Conservation (phyloP, 2,888 invertebrate genomes). For the Lydus trimaculatus region DNA sequence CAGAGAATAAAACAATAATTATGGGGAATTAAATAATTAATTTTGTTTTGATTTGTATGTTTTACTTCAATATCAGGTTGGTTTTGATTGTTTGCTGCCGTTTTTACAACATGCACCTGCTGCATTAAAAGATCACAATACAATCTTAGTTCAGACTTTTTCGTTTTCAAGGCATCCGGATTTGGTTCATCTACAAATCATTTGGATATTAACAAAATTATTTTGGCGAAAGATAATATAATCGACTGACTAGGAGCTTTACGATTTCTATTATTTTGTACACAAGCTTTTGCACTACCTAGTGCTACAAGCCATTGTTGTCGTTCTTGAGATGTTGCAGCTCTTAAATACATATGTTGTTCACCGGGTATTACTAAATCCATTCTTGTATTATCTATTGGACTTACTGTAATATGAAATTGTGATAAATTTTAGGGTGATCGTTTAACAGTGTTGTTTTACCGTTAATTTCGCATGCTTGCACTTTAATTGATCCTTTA, state of each 20-base stretch:
- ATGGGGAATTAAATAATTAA: neutral
- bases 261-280: conserved; percentile 48
- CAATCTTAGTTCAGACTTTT: conserved; percentile 78
- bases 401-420: conserved; percentile 66
- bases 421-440: too few relatives aligned
- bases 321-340: conserved; percentile 78
- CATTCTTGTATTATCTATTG: conserved; percentile 74
- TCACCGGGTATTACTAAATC: conserved; percentile 84
- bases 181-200: conserved; percentile 62
- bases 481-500: conserved; percentile 83
- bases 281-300: conserved; percentile 77
- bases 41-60: too few relatives aligned
- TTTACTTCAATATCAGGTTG: conserved; percentile 69
- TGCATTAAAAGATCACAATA: conserved; percentile 87
- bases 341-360: conserved; percentile 80
- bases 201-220: too few relatives aligned
- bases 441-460: conserved; percentile 40
- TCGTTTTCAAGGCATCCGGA: conserved; percentile 70
- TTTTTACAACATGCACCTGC: conserved; percentile 79
- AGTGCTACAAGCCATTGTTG: conserved; percentile 84
- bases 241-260: conserved; percentile 48
- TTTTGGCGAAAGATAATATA: neutral
- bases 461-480: conserved; percentile 85
- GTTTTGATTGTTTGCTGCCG: conserved; percentile 60
- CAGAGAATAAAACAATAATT: conserved; percentile 11